phyloP scores from a whole-genome alignment of 1,140 invertebrate genomes.

The Epicauta chinensis region DNA sequence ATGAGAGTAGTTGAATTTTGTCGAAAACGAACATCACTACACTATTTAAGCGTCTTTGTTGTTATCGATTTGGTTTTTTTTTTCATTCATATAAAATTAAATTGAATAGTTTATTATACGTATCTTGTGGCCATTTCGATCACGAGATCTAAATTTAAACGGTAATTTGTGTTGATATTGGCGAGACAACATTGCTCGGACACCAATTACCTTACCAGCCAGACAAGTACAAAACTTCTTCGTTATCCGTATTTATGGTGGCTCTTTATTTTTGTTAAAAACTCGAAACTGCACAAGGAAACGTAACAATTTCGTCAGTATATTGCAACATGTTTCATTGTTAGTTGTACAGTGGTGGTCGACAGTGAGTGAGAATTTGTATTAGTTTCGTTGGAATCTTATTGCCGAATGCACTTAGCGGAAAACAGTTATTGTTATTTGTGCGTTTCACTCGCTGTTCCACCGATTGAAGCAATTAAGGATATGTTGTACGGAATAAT shows the following conservation, averaged over 20 bases:
- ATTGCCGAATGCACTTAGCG: constrained; percentile 30
- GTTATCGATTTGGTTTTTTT: too few species aligned
- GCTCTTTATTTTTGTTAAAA: constrained; percentile 20
- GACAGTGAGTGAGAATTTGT: constrained; percentile 19
- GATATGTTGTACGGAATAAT: too few species aligned
- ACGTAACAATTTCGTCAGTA: constrained; percentile 15
- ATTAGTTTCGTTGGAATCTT: constrained; percentile 24
- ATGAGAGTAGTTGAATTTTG: too few species aligned
- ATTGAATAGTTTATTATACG: constrained; percentile 4
- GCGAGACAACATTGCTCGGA: constrained; percentile 2
- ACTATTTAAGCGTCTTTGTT: too few species aligned
- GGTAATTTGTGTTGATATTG: constrained; percentile 14
- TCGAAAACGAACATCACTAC: too few species aligned
- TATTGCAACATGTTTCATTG: constrained; percentile 25
- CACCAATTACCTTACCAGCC: constrained; percentile 17
- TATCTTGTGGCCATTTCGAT: constrained; percentile 7
- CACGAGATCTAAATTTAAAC: constrained; percentile 15
- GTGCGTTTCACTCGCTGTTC: too few species aligned
- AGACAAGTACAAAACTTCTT: constrained; percentile 14
- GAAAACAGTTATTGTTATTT: constrained; percentile 15
- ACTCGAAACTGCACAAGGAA: constrained; percentile 16
- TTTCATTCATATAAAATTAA: constrained; percentile 1
- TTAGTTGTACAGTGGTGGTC: constrained; percentile 20
- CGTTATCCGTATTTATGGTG: constrained; percentile 21
- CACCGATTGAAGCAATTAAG: constrained; percentile 1